Percentiles rank a stretch among this genome's conserved stretches.
Evolutionary conservation across 2,888 invertebrate species (phyloP).

Genomic region (Ophion slaviceki): DNA sequence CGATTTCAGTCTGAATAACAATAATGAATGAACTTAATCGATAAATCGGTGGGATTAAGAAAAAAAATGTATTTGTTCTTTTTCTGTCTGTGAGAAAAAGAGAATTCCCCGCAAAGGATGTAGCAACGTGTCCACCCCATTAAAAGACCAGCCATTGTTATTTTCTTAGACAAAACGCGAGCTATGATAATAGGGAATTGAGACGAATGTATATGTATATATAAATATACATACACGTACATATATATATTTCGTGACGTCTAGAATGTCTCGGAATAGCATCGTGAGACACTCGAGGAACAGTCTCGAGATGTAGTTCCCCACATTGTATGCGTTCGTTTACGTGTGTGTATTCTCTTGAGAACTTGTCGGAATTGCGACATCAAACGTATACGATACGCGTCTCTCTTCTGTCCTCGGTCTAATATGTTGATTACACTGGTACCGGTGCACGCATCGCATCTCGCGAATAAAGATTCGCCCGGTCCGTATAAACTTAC

Average conservation of each 20-base stretch:
- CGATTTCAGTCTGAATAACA: too few species aligned
- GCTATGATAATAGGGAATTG: conserved; percentile 41
- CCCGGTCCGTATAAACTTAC: conserved; percentile 18
- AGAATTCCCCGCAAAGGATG: too few species aligned
- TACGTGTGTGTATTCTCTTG: conserved; percentile 22
- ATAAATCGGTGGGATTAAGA: too few species aligned
- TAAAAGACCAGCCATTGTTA: conserved; percentile 23
- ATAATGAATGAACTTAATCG: too few species aligned
- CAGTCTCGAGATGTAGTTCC: conserved; percentile 42
- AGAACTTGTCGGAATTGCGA: conserved; percentile 62
- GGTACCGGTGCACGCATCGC: conserved; percentile 45
- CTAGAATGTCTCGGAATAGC: conserved; percentile 58
- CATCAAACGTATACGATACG: conserved; percentile 59
- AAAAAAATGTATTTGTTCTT: too few species aligned
- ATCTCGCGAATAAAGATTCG: conserved; percentile 61
- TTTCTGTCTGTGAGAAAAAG: too few species aligned
- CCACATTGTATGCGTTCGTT: background rate
- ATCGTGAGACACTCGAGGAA: conserved; percentile 31
- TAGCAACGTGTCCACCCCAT: background rate
- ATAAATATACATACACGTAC: conserved; percentile 2
- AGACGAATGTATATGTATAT: background rate
- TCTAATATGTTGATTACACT: conserved; percentile 75
- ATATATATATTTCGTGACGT: conserved; percentile 30
- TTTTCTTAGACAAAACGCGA: conserved; percentile 34
- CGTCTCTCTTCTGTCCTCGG: conserved; percentile 72